A percentile compares a stretch with the other conserved stretches of the same genome.
These are phyloP conservation scores for Ctena decussata DNA, from an alignment of 2,888 invertebrate species.

Conservation along the genomic window DNA sequence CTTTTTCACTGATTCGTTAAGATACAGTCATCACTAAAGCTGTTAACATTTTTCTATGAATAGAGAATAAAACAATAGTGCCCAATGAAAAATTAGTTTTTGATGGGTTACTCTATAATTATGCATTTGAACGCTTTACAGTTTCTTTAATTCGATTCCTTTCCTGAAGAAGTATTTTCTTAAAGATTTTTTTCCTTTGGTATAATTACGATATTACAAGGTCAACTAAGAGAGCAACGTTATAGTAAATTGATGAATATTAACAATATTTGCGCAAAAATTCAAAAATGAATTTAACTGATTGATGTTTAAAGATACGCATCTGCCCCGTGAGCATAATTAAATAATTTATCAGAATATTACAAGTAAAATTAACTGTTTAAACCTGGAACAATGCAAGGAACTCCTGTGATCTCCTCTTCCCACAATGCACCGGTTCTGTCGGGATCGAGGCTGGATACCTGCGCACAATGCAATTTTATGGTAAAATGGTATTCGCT, in stretches of 20 bases:
- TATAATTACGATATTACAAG: background rate
- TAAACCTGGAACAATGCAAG: background rate
- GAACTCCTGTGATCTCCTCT: background rate
- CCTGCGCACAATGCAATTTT: constrained; percentile 41
- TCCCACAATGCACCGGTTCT: background rate
- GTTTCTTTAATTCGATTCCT: background rate
- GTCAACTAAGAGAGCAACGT: background rate
- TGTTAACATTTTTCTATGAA: no score
- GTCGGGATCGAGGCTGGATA: constrained; percentile 13
- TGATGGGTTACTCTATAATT: background rate
- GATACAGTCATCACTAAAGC: no score
- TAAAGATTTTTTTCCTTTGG: background rate
- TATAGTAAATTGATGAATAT: background rate
- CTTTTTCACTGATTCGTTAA: no score
- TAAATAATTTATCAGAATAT: constrained; percentile 47
- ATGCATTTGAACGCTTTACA: background rate
- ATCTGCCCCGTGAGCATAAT: constrained; percentile 46
- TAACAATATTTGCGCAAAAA: background rate
- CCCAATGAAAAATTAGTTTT: background rate
- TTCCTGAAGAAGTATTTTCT: background rate
- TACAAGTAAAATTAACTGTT: constrained; percentile 7
- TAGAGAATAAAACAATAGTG: background rate
- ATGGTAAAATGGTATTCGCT: background rate
- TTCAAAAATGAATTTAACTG: constrained; percentile 1
- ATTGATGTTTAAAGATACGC: constrained; percentile 20